Conservation (phyloP, 2,113 vertebrate genomes). For the Xerus inauris region DNA sequence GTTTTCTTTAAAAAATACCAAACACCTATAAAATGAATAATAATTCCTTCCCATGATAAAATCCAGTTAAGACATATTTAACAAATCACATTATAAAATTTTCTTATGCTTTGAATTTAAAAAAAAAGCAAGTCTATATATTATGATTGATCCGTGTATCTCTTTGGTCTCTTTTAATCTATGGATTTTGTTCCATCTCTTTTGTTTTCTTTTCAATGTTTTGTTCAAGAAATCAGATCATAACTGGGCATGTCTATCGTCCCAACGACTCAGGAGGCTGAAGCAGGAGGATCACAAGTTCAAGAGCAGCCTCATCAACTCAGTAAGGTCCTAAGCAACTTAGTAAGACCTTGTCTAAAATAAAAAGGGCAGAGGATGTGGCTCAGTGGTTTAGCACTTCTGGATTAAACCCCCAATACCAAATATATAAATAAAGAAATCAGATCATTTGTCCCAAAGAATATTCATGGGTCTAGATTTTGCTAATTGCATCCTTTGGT, state of each 20-base stretch:
- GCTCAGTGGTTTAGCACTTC: too few species aligned
- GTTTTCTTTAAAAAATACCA: neutral
- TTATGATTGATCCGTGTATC: neutral
- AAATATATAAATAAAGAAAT: neutral
- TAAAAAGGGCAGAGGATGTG: too few species aligned
- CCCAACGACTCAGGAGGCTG: too few species aligned
- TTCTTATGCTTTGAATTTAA: constrained; percentile 15
- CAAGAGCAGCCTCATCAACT: too few species aligned
- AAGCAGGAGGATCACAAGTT: too few species aligned
- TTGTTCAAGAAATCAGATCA: neutral
- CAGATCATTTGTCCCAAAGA: neutral
- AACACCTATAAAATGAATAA: neutral
- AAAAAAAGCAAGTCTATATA: neutral
- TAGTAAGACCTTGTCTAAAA: too few species aligned
- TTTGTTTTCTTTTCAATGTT: neutral
- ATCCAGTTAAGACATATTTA: neutral
- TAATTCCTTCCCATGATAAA: neutral
- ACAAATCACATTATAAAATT: neutral
- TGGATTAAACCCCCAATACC: too few species aligned
- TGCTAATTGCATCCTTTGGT: neutral
- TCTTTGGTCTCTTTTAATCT: neutral
- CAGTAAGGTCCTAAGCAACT: too few species aligned
- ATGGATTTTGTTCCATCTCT: neutral
- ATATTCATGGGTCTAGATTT: neutral
- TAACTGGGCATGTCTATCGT: too few species aligned